Evolutionary conservation across 2,113 vertebrate genomes (phyloP), one percentile per base, ranked within the genome.

Genomic region (Urocynchramus pylzowi): DNA sequence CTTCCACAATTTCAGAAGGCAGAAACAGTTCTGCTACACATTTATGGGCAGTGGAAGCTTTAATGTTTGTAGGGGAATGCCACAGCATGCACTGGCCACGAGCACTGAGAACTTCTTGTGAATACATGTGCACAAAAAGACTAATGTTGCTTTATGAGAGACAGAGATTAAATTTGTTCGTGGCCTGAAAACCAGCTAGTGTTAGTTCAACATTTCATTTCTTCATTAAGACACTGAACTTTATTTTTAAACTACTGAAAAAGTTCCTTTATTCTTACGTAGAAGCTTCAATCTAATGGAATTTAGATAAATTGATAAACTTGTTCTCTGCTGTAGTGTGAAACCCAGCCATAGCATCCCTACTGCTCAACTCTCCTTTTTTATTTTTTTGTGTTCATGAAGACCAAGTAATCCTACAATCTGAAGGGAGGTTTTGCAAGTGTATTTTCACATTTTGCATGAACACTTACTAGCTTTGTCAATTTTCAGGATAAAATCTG

Each of bases 341-440:
- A 64, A 83, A 64, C 3, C 3, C 18, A 57, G 6, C 4, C 18
- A 16, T 4, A 53, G 8, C 27, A 23, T 2, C 16, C 27, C 24
- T 44, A 10, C 24, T 61, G 9, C 18, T 42, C n/a, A 37, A 9
- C 1, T 10, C 16, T 26, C 7, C 0, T 0, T 12, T 39, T 24
- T 28, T 31, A 20, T 41, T 19, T 5, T 76, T 39, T 23, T 16
- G 15, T 56, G 6, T 30, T 69, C 37, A 59, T 5, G 11, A 83
- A 49, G 27, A 42, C 17, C 6, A 64, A 71, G 4, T 7, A 83
- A 71, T 67, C 10, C 31, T 63, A 20, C 21, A 61, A 9, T 18
- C 42, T 50, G 52, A 60, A n/a, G 52, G 80, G 15, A 59, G 5
- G 8, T 27, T 86, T 59, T 26, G 3, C 21, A 50, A 21, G 15